These are phyloP conservation scores for Synodontis membranacea DNA, from an alignment of 2,113 vertebrate genomes.

Conservation along the genomic window DNA sequence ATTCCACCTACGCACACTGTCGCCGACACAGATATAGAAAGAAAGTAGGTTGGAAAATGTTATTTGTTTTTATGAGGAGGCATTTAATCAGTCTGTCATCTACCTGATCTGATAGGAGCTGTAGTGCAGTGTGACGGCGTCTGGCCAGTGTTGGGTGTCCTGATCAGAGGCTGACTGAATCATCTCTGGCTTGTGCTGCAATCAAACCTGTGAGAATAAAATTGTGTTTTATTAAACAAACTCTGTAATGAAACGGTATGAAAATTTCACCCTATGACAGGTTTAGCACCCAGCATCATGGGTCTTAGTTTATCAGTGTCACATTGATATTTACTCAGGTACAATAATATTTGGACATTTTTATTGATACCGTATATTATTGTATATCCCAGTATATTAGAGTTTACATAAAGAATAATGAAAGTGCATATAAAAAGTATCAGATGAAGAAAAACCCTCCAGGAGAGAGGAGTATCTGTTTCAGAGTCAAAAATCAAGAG, in stretches of 20 bases:
- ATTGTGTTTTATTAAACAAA: background rate
- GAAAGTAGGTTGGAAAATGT: too few relatives aligned
- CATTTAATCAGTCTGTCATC: constrained; percentile 16
- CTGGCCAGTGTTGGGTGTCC: background rate
- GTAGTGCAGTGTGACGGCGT: background rate
- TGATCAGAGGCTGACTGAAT: background rate
- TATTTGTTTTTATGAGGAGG: background rate
- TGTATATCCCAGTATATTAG: too few relatives aligned
- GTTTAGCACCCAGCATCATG: background rate
- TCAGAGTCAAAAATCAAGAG: too few relatives aligned
- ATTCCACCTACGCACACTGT: background rate
- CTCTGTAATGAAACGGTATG: background rate
- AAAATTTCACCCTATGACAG: background rate
- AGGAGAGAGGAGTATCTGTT: background rate
- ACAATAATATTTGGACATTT: too few relatives aligned
- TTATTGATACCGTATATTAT: too few relatives aligned
- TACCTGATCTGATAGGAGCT: background rate
- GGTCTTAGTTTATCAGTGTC: background rate
- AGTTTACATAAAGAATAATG: background rate
- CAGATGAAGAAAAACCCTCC: background rate
- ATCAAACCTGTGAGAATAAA: background rate
- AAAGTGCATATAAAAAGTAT: background rate
- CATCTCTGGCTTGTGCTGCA: background rate
- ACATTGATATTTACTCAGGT: too few relatives aligned
- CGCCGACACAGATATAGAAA: background rate